Evolutionary conservation across 1,140 invertebrate species (phyloP), one percentile per base, ranked within the genome.

Genomic region (Maniola jurtina): DNA sequence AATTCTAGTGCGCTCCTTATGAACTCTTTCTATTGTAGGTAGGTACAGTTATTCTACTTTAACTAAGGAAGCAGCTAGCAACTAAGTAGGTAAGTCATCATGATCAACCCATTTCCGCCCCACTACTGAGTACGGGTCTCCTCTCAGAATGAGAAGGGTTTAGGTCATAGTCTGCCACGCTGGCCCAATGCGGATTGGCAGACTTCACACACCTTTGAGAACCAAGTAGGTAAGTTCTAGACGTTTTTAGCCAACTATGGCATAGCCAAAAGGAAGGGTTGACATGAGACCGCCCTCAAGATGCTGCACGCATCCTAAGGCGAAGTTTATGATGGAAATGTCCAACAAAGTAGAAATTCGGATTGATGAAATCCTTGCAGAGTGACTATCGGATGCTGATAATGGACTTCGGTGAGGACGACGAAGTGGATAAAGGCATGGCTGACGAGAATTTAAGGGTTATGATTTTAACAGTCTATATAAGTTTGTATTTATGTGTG

Each of bases 401-500:
- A 84, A 89, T 88, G 86, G 88, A 90, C 61, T 87, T 80, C 54
- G 86, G 88, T 52, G 88, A 90, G 70, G 88, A 90, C 45, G 83
- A 88, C 16, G 88, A 88, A 84, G 83, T 86, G 71, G 77, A 80
- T 59, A 70, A 67, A 63, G 76, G 72, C 36, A 64, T 58, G 14
- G 72, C 65, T 13, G 77, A 80, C 45, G 77, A 11, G 14, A 45
- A 50, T 48, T n/a, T n/a, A n/a, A n/a, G n/a, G n/a, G n/a, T n/a
- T n/a, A n/a, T n/a, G n/a, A n/a, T n/a, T n/a, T n/a, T n/a, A n/a
- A n/a, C n/a, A n/a, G n/a, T n/a, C n/a, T n/a, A n/a, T n/a, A n/a
- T n/a, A n/a, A n/a, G n/a, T n/a, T n/a, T n/a, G n/a, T n/a, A n/a
- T n/a, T n/a, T n/a, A n/a, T n/a, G n/a, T n/a, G n/a, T n/a, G n/a